These are phyloP conservation scores for Microcebus lehilahytsara DNA, from an alignment of 2,113 vertebrate genomes.

Conservation along the genomic window DNA sequence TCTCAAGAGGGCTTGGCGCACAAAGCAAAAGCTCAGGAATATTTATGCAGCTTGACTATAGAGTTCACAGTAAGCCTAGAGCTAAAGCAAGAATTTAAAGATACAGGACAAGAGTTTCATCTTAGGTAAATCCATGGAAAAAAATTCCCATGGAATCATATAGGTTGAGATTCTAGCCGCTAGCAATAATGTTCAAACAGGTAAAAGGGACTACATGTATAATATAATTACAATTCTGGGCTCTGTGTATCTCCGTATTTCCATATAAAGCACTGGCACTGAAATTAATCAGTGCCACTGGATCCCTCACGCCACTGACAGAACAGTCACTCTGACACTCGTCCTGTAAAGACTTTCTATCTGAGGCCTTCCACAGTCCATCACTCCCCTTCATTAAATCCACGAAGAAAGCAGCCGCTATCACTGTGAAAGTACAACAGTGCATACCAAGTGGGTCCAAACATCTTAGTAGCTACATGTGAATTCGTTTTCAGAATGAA, in stretches of 20 bases:
- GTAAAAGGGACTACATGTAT: background rate
- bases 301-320: background rate
- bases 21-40: constrained; percentile 44
- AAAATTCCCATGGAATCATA: constrained; percentile 37
- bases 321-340: constrained; percentile 47
- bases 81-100: constrained; percentile 68
- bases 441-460: constrained; percentile 32
- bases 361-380: constrained; percentile 19
- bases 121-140: constrained; percentile 34
- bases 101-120: constrained; percentile 48
- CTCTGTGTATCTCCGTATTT: background rate
- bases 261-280: constrained; percentile 38
- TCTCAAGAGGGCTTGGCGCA: constrained; percentile 34
- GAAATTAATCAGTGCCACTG: constrained; percentile 60
- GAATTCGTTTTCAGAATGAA: background rate
- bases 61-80: constrained; percentile 62
- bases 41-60: constrained; percentile 48
- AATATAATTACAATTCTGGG: constrained; percentile 30
- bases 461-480: background rate
- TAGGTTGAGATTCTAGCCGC: background rate
- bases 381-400: constrained; percentile 57
- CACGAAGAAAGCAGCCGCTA: background rate
- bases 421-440: background rate
- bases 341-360: constrained; percentile 43
- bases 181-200: constrained; percentile 35